These are phyloP conservation scores for Crax fasciolata DNA, from an alignment of 2,797 vertebrate genomes.

Conservation along the genomic window DNA sequence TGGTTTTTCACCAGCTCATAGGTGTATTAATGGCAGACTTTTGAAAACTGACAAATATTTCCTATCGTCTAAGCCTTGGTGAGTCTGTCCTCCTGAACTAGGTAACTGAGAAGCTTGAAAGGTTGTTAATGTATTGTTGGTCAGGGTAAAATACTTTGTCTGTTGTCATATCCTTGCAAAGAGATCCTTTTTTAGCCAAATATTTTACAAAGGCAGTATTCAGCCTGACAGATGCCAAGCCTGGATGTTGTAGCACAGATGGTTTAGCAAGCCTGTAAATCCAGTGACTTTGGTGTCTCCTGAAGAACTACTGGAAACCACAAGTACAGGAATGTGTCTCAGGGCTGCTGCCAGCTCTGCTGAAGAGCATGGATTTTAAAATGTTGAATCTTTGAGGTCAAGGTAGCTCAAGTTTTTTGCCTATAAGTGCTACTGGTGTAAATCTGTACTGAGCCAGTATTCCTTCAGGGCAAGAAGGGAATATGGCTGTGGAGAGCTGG, in stretches of 20 bases:
- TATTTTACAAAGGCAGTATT: not conserved
- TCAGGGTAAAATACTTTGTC: not conserved
- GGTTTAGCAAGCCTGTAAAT: not conserved
- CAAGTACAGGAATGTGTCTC: not conserved
- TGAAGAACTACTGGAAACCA: not conserved
- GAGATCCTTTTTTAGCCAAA: not conserved
- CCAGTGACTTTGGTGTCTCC: not conserved
- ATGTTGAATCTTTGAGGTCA: not conserved
- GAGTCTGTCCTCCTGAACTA: not conserved
- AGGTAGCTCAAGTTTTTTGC: accelerated
- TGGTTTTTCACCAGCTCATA: not conserved
- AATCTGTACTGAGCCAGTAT: not conserved
- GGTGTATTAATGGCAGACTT: not conserved
- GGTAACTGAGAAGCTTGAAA: not conserved
- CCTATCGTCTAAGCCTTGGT: not conserved
- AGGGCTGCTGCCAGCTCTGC: not conserved
- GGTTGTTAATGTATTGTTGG: not conserved
- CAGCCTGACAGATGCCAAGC: not conserved
- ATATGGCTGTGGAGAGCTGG: accelerated
- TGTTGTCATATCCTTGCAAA: not conserved
- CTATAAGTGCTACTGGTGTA: not conserved
- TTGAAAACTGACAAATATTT: not conserved
- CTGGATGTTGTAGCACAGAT: not conserved
- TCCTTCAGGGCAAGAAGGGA: not conserved
- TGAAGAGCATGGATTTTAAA: not conserved